Conservation (phyloP, 2,888 invertebrate genomes). For the Plemyria rubiginata region DNA sequence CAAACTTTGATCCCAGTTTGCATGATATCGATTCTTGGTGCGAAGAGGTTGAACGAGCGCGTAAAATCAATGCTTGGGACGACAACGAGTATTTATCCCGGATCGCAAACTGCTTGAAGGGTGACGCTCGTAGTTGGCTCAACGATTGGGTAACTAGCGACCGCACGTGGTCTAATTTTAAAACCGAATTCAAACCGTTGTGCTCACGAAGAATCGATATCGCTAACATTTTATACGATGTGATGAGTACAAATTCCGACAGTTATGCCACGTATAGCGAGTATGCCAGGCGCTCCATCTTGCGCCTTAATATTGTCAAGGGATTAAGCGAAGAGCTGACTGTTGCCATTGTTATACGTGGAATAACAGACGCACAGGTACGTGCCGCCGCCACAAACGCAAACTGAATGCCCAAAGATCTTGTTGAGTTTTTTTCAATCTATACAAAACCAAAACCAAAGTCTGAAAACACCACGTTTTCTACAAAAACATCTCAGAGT, state of each 20-base stretch:
- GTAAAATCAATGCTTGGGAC: background rate
- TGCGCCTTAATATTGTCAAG: slow-evolving; percentile 8
- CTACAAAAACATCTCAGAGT: too few species aligned
- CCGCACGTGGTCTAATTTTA: slow-evolving; percentile 32
- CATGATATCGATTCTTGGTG: slow-evolving; percentile 31
- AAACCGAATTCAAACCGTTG: slow-evolving; percentile 23
- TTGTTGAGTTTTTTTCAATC: too few species aligned
- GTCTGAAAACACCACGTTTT: too few species aligned
- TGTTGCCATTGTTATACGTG: slow-evolving; percentile 3
- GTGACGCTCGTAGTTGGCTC: slow-evolving; percentile 31
- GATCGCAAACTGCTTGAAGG: slow-evolving; percentile 25
- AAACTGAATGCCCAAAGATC: background rate
- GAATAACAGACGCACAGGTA: slow-evolving; percentile 18
- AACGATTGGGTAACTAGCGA: slow-evolving; percentile 31
- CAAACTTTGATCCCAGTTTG: slow-evolving; percentile 29
- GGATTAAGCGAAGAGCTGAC: slow-evolving; percentile 19
- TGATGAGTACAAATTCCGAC: slow-evolving; percentile 28
- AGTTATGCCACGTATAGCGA: slow-evolving; percentile 28
- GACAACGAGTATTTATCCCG: slow-evolving; percentile 17
- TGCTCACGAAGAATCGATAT: slow-evolving; percentile 21
- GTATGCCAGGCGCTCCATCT: slow-evolving; percentile 22
- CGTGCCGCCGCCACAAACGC: slow-evolving; percentile 16
- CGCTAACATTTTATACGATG: slow-evolving; percentile 27
- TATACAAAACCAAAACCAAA: too few species aligned
- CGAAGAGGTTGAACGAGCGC: slow-evolving; percentile 31